Evolutionary conservation across 2,888 invertebrate species (phyloP).

Genomic region (Stenodema calcarata): DNA sequence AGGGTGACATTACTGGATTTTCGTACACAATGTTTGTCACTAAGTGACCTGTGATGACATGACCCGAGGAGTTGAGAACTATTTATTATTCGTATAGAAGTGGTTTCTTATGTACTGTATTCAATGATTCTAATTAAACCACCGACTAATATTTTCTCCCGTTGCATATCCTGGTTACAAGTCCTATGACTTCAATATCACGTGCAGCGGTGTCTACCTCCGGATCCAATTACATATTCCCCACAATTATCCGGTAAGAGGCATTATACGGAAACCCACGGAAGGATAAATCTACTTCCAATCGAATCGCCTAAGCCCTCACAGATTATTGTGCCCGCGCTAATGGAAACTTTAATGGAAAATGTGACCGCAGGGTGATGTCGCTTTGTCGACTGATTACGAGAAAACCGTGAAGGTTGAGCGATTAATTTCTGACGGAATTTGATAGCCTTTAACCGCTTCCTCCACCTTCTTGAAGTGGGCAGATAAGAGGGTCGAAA

Average conservation of each 20-base stretch:
- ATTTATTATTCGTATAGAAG: too few relatives aligned
- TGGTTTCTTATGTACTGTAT: too few relatives aligned
- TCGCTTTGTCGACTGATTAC: constrained; percentile 30
- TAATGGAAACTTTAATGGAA: constrained; percentile 33
- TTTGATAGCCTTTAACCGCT: neutral
- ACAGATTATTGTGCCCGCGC: neutral
- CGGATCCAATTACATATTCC: neutral
- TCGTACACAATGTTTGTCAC: too few relatives aligned
- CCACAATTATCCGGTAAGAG: neutral
- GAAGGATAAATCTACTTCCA: neutral
- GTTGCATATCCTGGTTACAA: neutral
- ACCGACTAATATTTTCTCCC: too few relatives aligned
- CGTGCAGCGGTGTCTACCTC: neutral
- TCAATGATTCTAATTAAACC: too few relatives aligned
- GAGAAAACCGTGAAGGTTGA: constrained; percentile 20
- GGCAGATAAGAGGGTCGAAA: neutral
- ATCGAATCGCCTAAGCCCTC: neutral
- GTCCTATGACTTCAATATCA: neutral
- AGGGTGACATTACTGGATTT: too few relatives aligned
- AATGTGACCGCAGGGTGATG: constrained; percentile 27
- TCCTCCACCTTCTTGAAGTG: neutral
- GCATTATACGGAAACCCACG: neutral
- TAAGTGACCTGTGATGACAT: too few relatives aligned
- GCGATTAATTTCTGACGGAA: constrained; percentile 3
- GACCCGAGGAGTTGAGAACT: too few relatives aligned